Evolutionary conservation across 2,113 vertebrate species (phyloP), one percentile per base, ranked within the genome.

Genomic region (Pachyramphus minor): DNA sequence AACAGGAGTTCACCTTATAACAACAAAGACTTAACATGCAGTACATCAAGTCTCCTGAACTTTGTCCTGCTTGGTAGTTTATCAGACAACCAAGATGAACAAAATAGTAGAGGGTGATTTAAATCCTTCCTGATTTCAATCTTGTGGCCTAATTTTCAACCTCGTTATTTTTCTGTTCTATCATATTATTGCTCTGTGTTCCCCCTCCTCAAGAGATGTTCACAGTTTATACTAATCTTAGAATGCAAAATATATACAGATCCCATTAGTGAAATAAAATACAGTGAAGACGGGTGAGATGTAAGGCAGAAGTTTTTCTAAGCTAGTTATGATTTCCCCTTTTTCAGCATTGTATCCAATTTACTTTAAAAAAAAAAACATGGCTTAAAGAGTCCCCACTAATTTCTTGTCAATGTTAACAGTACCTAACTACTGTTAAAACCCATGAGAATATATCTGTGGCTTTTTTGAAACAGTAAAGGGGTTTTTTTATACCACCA

Each of bases 21-120:
- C 62, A 96, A 96, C 92, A 96, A 95, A 95, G 73, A 64, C 81
- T 96, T 96, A 90, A 91, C 83, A 88, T 87, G 88, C 79, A 86
- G 84, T 96, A 91, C 90, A 85, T 80, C 95, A 97, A 93, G 59
- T 78, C 64, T 87, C 87, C 89, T 96, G 95, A 96, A 95, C 93
- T 89, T 97, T 62, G 73, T 95, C 95, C 94, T 94, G 59, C 74
- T 69, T 92, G 66, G 85, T 95, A 94, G 96, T 95, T 96, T 94
- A 95, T 95, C 94, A 97, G 87, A 67, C 84, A 94, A 95, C 71
- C 22, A 90, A 90, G 87, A 89, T 83, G 87, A 92, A 50, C 69
- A 91, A 83, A 97, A 92, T 45, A 89, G 94, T 80, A 78, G 90
- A 80, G 56, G 84, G 68, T 89, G 64, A 87, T 91, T 87, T 90